Base-by-base conservation (phyloP, 2,797 vertebrate species). In the Sebastes variabilis region DNA sequence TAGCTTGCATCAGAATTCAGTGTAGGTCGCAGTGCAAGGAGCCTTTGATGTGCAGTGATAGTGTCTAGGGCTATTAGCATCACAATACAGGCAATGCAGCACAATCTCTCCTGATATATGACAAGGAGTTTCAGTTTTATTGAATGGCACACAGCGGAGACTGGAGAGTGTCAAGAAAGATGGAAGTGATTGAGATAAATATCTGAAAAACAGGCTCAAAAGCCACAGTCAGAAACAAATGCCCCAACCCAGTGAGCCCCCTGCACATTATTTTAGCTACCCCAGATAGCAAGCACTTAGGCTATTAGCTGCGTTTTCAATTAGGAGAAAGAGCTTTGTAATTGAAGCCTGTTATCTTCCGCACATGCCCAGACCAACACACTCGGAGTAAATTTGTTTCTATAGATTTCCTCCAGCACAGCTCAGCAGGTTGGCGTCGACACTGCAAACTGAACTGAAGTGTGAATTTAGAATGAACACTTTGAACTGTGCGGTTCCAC, bases 241-340 rank as follows among this genome's bases (percentile, higher is more conserved):
- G 29, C 58, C 74, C 72, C 68, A 79, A 81, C 75, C 65, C 71
- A 59, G 25, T 36, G 66, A 52, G 60, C 59, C 79, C 67, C 70
- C 24, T 56, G 46, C 81, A 70, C 71, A 69, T 81, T 88, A 74
- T 87, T 91, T 87, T 82, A 78, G 77, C 77, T 65, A 52, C 69
- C 66, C 74, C 82, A 92, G 82, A 92, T 88, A 90, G 73, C 60
- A 66, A 89, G 86, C 88, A 93, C 91, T 94, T 93, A 93, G 87
- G 84, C 89, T 91, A 91, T 94, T 93, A 93, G 85, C 77, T 87
- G 76, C 76, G 77, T 83, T 91, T 92, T 92, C 85, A 93, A 92
- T 93, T 87, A 92, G 88, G 74, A 87, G 84, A 86, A 81, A 89
- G 81, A 80, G 84, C 79, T 92, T 87, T 89, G 88, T 89, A 92